A percentile compares a stretch with the other conserved stretches of the same genome.
Evolutionary conservation across 2,797 vertebrate genomes (phyloP).

Genomic region (Oophaga sylvatica): DNA sequence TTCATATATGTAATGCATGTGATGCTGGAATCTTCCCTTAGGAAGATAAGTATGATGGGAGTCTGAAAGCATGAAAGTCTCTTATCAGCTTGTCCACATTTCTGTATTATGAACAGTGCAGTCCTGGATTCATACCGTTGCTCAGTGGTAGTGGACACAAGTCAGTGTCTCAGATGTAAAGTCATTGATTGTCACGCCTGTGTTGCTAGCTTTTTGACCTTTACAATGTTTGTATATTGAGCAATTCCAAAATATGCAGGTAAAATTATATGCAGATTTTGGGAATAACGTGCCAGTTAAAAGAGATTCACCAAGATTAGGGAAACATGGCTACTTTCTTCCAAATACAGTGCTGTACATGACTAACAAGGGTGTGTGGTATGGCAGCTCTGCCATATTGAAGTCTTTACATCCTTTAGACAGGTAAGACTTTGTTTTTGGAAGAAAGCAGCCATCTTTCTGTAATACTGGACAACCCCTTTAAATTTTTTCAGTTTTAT

Average conservation of each 20-base stretch:
- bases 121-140: background rate
- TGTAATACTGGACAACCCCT: too few species aligned
- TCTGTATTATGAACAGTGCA: background rate
- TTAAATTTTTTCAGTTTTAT: too few species aligned
- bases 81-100: background rate
- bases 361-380: too few species aligned
- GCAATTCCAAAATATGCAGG: background rate
- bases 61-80: constrained; percentile 17
- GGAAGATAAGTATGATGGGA: constrained; percentile 10
- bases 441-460: too few species aligned
- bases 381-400: too few species aligned
- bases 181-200: background rate
- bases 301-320: too few species aligned
- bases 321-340: too few species aligned
- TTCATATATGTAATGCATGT: constrained; percentile 27
- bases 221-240: background rate
- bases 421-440: too few species aligned
- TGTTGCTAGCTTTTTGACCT: background rate
- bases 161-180: background rate
- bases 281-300: background rate
- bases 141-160: background rate
- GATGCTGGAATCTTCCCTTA: constrained; percentile 13
- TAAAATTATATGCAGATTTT: background rate
- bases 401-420: too few species aligned
- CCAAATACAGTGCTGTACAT: too few species aligned